Percentiles rank a stretch among this genome's conserved stretches.
These are phyloP conservation scores for crab-eating macaque (Macaca fascicularis) DNA, from an alignment of 2,113 vertebrate genomes.

Conservation along the genomic window T2T-MFA8v1.1 NC_088380.1:164173501-164174000, in stretches of 20 bases:
- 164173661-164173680: neutral
- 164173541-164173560: neutral
- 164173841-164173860: neutral
- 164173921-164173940: neutral
- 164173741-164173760: neutral
- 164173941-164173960: neutral
- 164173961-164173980: neutral
- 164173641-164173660: neutral
- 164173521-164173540: neutral
- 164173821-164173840: neutral
- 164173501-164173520: neutral
- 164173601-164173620: neutral
- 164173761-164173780: neutral
- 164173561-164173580: neutral
- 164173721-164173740: neutral
- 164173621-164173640: neutral
- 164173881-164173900: neutral
- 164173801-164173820: neutral
- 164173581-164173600: neutral
- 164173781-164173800: neutral
- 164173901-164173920: neutral
- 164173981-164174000: neutral
- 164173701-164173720: neutral
- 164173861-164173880: slow-evolving; percentile 17
- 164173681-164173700: neutral